Evolutionary conservation across 1,140 invertebrate species (phyloP).

Genomic region (Mya arenaria): DNA sequence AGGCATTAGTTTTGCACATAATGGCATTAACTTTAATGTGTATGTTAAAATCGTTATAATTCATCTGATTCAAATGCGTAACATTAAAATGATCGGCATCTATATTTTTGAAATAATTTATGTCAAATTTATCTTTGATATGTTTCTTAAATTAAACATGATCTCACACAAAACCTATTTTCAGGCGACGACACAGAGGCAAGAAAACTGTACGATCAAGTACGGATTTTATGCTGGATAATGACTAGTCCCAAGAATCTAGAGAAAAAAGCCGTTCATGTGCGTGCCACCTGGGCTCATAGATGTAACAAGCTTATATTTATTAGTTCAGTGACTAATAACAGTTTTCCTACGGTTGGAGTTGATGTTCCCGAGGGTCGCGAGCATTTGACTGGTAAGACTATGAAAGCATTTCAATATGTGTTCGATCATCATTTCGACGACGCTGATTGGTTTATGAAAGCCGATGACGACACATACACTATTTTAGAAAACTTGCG

Average conservation of each 20-base stretch:
- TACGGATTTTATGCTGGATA: slow-evolving; percentile 95
- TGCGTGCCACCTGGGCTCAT: slow-evolving; percentile 91
- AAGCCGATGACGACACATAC: slow-evolving; percentile 88
- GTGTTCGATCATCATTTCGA: slow-evolving; percentile 79
- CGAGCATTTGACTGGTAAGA: slow-evolving; percentile 73
- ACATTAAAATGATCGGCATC: no score
- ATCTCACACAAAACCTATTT: no score
- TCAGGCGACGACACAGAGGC: slow-evolving; percentile 85
- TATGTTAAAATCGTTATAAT: no score
- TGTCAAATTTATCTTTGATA: no score
- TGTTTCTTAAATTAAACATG: no score
- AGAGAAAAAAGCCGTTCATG: slow-evolving; percentile 48
- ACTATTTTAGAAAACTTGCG: slow-evolving; percentile 83
- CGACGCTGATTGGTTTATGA: slow-evolving; percentile 79
- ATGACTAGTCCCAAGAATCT: slow-evolving; percentile 97
- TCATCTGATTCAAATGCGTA: no score
- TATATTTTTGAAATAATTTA: no score
- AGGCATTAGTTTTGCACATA: no score
- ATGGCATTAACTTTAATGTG: no score
- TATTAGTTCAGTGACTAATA: slow-evolving; percentile 72
- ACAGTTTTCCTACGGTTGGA: slow-evolving; percentile 73
- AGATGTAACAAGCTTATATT: slow-evolving; percentile 88
- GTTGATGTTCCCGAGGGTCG: slow-evolving; percentile 71
- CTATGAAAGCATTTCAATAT: slow-evolving; percentile 88
- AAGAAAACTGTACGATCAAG: slow-evolving; percentile 84